A percentile compares a stretch with the other conserved stretches of the same genome.
phyloP scores from a whole-genome alignment of 2,113 vertebrate genomes.

The Macquaria ambigua region DNA sequence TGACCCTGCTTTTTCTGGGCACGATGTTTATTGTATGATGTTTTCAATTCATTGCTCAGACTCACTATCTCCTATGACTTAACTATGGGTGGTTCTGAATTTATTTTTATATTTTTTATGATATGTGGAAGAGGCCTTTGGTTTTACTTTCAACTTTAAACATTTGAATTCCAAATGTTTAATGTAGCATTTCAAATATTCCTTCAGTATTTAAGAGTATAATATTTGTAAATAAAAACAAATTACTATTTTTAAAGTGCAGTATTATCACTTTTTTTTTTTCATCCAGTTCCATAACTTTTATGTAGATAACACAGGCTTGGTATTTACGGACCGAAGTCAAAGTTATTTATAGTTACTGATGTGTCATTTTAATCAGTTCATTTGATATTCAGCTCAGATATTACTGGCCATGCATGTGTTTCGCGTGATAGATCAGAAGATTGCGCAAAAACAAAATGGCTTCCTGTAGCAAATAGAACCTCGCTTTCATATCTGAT shows the following conservation, averaged over 20 bases:
- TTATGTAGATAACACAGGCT: not conserved
- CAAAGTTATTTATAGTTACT: not conserved
- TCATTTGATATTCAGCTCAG: not conserved
- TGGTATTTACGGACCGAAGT: not conserved
- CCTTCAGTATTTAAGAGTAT: conserved; percentile 73
- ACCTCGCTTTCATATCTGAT: conserved; percentile 37
- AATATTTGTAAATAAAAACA: conserved; percentile 74
- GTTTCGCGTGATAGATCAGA: not conserved
- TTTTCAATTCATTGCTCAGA: conserved; percentile 31
- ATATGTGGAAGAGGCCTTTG: conserved; percentile 2
- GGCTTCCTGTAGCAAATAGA: not conserved
- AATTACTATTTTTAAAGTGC: conserved; percentile 63
- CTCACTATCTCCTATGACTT: conserved; percentile 29
- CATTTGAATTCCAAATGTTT: conserved; percentile 30
- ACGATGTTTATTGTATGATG: conserved; percentile 27
- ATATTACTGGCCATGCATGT: not conserved
- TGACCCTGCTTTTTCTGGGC: conserved; percentile 10
- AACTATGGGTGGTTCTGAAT: conserved; percentile 44
- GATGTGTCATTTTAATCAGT: not conserved
- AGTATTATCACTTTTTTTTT: not conserved
- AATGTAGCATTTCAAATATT: conserved; percentile 58
- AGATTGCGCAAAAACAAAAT: not conserved
- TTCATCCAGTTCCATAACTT: not conserved
- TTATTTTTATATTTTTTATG: conserved; percentile 64
- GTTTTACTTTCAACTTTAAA: conserved; percentile 35